Base-by-base conservation (phyloP, 2,888 invertebrate genomes). In the Drosophila siamana region DNA sequence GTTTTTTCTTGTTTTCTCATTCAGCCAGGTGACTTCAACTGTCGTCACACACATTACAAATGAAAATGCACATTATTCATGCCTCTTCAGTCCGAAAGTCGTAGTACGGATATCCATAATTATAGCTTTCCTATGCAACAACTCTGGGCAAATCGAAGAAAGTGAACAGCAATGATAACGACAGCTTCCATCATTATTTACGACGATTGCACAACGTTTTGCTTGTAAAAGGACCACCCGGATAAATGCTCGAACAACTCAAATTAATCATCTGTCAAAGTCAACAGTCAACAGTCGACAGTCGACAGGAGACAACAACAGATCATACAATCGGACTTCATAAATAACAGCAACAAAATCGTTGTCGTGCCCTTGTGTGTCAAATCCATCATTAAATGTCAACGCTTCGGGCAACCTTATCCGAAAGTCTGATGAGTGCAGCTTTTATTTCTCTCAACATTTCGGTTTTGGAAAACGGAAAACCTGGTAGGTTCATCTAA, bases 371-470 rank as follows among this genome's bases (percentile, higher is more conserved):
- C 90, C 90, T 91, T 91, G 90, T 90, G 90, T 91, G 91, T 91
- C 91, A 91, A 90, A 90, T 90, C 84, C 88, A 91, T 91, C 90
- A 90, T 90, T 90, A 90, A 91, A 91, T 91, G 91, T 91, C 91
- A 91, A 88, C 90, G 90, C 89, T 89, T 90, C 70, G 75, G 89
- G 90, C 65, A 48, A 77, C 48, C 69, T 76, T 71, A 80, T 84
- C 81, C 80, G 83, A 86, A 86, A 77, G 77, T 72, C 61, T 41
- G 50, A 66, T 59, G 59, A 61, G 48, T 44, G 33, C n/a, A 38
- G 36, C 36, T 76, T 73, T 51, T 19, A 19, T 19, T 13, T 52
- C 15, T 33, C 36, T n/a, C n/a, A n/a, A 33, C 4, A 33, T 33
- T 33, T 33, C 11, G 11, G 15, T 15, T 43, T 61, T 28, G 41